phyloP scores from a whole-genome alignment of 1,140 invertebrate genomes.

The Chelonus insularis region DNA sequence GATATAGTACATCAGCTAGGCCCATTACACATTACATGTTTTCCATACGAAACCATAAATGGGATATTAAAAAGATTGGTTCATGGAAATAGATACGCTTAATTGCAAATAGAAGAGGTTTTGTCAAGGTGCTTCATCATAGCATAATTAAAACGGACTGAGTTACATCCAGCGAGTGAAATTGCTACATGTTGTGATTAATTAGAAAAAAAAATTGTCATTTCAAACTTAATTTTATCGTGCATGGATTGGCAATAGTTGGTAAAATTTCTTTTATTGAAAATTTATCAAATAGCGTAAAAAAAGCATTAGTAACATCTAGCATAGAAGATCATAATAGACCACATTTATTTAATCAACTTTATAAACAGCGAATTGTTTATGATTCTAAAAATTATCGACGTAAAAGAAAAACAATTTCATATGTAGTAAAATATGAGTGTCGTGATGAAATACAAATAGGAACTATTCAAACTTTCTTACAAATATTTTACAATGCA shows the following conservation, averaged over 20 bases:
- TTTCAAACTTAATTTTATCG: neutral
- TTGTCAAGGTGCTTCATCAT: neutral
- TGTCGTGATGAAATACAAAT: neutral
- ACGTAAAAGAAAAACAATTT: neutral
- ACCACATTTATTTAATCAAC: neutral
- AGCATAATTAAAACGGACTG: neutral
- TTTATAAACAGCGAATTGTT: neutral
- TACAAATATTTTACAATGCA: neutral
- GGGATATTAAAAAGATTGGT: neutral
- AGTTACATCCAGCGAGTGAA: neutral
- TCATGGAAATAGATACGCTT: neutral
- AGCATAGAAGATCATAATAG: neutral
- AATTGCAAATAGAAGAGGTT: neutral
- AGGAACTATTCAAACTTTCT: neutral
- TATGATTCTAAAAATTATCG: neutral
- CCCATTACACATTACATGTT: conserved; percentile 15
- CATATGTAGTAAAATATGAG: neutral
- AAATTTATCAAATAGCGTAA: neutral
- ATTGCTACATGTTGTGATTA: neutral
- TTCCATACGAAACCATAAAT: neutral
- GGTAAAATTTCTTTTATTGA: too few species aligned
- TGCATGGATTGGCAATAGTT: too few species aligned
- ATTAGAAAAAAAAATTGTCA: neutral
- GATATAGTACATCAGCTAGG: conserved; percentile 20
- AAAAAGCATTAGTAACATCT: neutral